These are phyloP conservation scores for Dorcus hopei DNA, from an alignment of 2,888 invertebrate genomes.

Conservation along the genomic window DNA sequence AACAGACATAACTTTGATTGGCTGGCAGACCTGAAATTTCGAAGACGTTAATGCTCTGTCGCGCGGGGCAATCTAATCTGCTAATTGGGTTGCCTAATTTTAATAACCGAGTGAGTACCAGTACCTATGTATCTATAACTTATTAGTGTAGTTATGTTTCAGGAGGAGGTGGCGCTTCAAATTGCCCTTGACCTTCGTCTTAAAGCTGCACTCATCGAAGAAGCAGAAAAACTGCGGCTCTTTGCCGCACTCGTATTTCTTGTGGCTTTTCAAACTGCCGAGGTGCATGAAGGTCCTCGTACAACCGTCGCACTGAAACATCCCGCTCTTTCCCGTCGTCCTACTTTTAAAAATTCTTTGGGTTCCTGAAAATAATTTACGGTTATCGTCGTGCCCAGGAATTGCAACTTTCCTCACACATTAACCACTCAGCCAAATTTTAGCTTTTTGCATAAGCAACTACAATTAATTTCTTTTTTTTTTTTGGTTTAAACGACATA, in stretches of 20 bases:
- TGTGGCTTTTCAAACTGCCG: conserved; percentile 77
- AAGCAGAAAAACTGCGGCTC: conserved; percentile 46
- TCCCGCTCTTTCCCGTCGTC: conserved; percentile 43
- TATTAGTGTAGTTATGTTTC: conserved; percentile 21
- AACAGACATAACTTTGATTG: not conserved
- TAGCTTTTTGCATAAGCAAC: too few species aligned
- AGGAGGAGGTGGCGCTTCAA: conserved; percentile 36
- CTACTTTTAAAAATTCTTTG: conserved; percentile 12
- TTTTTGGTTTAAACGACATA: too few species aligned
- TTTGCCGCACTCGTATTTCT: conserved; percentile 56
- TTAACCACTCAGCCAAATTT: not conserved
- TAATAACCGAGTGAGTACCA: not conserved
- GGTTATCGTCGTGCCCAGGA: too few species aligned
- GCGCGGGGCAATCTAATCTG: too few species aligned
- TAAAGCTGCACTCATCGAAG: conserved; percentile 48
- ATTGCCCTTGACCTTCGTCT: conserved; percentile 39
- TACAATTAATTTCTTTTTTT: too few species aligned
- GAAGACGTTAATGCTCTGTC: too few species aligned
- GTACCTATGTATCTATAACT: too few species aligned
- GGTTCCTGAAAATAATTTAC: too few species aligned
- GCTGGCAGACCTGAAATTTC: too few species aligned
- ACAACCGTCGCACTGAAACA: conserved; percentile 75
- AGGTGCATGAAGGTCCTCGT: conserved; percentile 82
- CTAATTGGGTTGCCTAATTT: too few species aligned
- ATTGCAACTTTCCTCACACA: not conserved